These are phyloP conservation scores for Carassius gibelio DNA, from an alignment of 2,113 vertebrate species.

Conservation along the genomic window DNA sequence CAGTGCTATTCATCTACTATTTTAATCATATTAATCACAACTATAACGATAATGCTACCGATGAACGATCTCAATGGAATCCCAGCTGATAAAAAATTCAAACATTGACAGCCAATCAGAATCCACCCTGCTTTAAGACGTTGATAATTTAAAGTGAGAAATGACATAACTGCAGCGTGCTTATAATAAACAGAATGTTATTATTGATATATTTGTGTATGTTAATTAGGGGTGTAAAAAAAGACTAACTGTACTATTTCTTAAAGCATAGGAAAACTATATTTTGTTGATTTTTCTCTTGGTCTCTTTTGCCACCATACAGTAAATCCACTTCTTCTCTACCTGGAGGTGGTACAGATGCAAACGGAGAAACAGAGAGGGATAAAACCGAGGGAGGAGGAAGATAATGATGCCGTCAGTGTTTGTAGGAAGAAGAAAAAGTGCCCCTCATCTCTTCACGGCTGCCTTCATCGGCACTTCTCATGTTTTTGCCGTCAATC, in stretches of 20 bases:
- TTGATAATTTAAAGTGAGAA: too few species aligned
- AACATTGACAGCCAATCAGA: too few species aligned
- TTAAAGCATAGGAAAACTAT: not conserved
- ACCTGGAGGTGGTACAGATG: slow-evolving; percentile 59
- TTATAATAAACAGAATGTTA: too few species aligned
- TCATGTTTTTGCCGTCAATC: not conserved
- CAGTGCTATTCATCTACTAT: not conserved
- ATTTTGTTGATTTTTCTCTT: not conserved
- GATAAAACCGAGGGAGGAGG: slow-evolving; percentile 60
- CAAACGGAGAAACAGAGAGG: slow-evolving; percentile 66
- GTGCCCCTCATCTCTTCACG: slow-evolving; percentile 21
- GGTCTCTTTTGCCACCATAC: not conserved
- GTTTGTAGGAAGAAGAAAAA: slow-evolving; percentile 16
- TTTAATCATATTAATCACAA: too few species aligned
- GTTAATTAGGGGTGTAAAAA: not conserved
- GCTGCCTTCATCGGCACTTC: slow-evolving; percentile 6
- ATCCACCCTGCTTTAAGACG: too few species aligned
- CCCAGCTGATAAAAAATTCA: too few species aligned
- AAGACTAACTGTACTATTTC: not conserved
- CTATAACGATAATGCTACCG: too few species aligned
- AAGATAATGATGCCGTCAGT: slow-evolving; percentile 49
- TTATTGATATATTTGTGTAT: too few species aligned
- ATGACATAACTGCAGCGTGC: too few species aligned
- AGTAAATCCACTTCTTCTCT: slow-evolving; percentile 60
- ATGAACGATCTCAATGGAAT: too few species aligned